Evolutionary conservation across 2,113 vertebrate genomes (phyloP), one percentile per base, ranked within the genome.

Genomic region (Notothenia rossii): DNA sequence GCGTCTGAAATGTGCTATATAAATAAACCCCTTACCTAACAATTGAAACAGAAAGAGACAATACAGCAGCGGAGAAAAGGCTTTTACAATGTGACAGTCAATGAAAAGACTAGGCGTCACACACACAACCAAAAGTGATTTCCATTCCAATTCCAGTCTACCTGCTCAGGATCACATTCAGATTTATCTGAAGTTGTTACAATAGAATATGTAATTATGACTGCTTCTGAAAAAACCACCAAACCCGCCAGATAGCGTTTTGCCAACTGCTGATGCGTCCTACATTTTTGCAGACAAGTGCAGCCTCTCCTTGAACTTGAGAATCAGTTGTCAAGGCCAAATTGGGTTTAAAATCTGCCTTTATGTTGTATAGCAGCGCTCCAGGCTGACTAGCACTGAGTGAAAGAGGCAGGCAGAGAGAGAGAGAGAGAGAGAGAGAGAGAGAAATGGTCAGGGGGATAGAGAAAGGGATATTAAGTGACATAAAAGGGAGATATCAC

Each of bases 401-500:
- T 63, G 78, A 87, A 72, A 64, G 49, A 80, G 79, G 68, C n/a
- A 76, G 43, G 54, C 45, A 55, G 69, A 51, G 66, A 72, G 7
- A 59, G 25, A 33, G 77, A 64, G 36, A 25, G 25, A 2, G 25
- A 25, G 48, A 50, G 25, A 68, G 40, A 56, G 67, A 53, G 51
- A 60, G 68, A 50, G 61, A 71, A 72, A 75, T 66, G 79, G 75
- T 84, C 86, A 84, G 69, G 76, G 73, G 75, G 65, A 77, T 71
- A 67, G 58, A 74, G 75, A 78, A 77, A 82, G 68, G 80, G 81
- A 83, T 89, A 91, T 87, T 87, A 87, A 87, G 90, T 91, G 88
- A 87, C 87, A 92, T 91, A 88, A 89, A 90, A 89, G 84, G 36
- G 36, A 88, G 77, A 85, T 88, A 88, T 86, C 63, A 78, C 86